Conservation (phyloP, 2,113 vertebrate species). For the Camelus dromedarius region DNA sequence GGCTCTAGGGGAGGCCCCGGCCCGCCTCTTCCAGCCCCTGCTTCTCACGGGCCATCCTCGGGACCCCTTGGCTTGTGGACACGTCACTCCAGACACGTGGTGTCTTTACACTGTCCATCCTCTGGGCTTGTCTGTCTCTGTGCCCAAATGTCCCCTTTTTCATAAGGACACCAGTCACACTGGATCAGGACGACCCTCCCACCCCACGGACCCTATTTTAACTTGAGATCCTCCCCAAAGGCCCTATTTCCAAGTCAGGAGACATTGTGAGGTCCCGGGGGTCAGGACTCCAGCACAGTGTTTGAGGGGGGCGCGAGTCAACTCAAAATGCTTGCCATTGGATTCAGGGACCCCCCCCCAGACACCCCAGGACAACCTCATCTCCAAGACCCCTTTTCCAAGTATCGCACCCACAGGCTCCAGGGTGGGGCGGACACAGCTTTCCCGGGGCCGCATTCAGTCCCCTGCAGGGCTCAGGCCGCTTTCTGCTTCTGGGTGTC, state of each 20-base stretch:
- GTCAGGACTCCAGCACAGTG: too few species aligned
- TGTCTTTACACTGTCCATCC: accelerated
- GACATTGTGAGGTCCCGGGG: not conserved
- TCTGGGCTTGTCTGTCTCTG: too few species aligned
- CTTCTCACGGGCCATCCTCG: accelerated
- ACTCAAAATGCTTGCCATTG: not conserved
- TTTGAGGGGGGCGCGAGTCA: not conserved
- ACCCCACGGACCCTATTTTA: too few species aligned
- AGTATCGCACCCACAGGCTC: not conserved
- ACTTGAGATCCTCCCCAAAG: too few species aligned
- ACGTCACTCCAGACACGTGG: not conserved
- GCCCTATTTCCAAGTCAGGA: not conserved
- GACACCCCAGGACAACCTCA: not conserved
- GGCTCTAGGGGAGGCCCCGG: too few species aligned
- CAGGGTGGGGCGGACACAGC: not conserved
- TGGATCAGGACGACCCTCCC: not conserved
- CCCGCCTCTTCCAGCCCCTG: accelerated
- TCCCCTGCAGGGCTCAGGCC: not conserved
- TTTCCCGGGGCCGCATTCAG: not conserved
- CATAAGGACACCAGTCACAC: not conserved
- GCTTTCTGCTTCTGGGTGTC: not conserved
- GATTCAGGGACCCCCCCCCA: not conserved
- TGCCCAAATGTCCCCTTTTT: too few species aligned
- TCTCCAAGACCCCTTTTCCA: not conserved
- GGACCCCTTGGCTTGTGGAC: not conserved